phyloP scores from a whole-genome alignment of 2,888 invertebrate species.

The Drosophila phalerata region DNA sequence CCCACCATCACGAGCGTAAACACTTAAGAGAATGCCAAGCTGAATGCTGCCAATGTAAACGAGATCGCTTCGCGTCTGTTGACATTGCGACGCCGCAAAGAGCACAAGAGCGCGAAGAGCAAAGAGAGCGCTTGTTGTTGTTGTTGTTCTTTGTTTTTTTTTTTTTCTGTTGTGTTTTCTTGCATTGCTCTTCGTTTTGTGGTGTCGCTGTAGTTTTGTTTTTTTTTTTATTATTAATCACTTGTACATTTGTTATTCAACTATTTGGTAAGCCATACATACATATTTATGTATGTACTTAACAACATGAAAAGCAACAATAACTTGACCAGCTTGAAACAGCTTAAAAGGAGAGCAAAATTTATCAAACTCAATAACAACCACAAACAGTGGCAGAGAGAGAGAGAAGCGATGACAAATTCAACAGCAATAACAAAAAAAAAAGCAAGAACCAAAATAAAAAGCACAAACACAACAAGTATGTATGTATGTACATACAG shows the following conservation, averaged over 20 bases:
- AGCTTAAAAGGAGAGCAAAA: slow-evolving; percentile 24
- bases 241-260: slow-evolving; percentile 54
- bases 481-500: not conserved
- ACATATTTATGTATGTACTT: not conserved
- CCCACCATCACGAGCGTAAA: not conserved
- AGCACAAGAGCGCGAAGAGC: slow-evolving; percentile 4
- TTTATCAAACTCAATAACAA: slow-evolving; percentile 30
- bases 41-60: slow-evolving; percentile 55
- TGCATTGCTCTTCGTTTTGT: slow-evolving; percentile 31
- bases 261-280: slow-evolving; percentile 29
- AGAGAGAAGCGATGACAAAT: slow-evolving; percentile 12
- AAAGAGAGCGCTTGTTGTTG: not conserved
- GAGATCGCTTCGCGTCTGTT: slow-evolving; percentile 53
- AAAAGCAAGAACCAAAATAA: slow-evolving; percentile 10
- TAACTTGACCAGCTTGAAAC: slow-evolving; percentile 30
- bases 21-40: not conserved
- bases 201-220: slow-evolving; percentile 13
- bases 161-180: slow-evolving; percentile 28
- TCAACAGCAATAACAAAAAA: slow-evolving; percentile 34
- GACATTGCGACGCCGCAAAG: slow-evolving; percentile 46
- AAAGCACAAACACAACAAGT: slow-evolving; percentile 29
- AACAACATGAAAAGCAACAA: slow-evolving; percentile 12
- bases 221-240: slow-evolving; percentile 41
- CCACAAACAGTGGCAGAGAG: slow-evolving; percentile 12
- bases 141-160: slow-evolving; percentile 12